These are phyloP conservation scores for Limnephilus auricula DNA, from an alignment of 2,888 invertebrate species.

Conservation along the genomic window DNA sequence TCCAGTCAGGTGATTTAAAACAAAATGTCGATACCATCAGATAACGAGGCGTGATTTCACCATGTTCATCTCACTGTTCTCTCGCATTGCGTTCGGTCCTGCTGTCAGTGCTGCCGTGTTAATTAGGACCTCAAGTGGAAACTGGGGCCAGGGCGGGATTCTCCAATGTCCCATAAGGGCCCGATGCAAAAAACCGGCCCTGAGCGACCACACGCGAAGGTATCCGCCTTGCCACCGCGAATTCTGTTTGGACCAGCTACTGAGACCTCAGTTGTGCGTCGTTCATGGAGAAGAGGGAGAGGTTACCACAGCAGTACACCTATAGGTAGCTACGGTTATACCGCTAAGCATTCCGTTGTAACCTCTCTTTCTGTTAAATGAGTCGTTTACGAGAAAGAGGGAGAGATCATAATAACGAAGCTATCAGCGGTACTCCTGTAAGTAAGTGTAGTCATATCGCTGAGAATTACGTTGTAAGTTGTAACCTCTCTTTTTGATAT, in stretches of 20 bases:
- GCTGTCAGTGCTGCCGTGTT: constrained; percentile 19
- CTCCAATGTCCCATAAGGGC: neutral
- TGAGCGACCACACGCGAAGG: constrained; percentile 11
- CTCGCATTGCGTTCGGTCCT: neutral
- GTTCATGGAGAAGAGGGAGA: neutral
- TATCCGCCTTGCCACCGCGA: neutral
- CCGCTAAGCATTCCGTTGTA: neutral
- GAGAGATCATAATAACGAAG: neutral
- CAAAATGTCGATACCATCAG: neutral
- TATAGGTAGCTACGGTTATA: neutral
- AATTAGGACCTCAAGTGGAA: constrained; percentile 23
- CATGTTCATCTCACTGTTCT: neutral
- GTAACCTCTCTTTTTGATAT: neutral
- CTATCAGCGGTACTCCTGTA: no score
- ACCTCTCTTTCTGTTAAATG: neutral
- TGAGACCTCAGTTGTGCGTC: neutral
- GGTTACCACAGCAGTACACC: neutral
- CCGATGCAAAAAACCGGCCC: neutral
- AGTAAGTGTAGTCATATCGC: neutral
- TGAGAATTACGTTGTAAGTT: neutral
- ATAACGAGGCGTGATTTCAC: neutral
- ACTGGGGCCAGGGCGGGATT: constrained; percentile 17
- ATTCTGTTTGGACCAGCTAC: neutral
- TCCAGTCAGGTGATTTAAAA: neutral
- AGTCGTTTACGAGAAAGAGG: neutral